Conservation (phyloP, 2,113 vertebrate genomes). For the Mesoclemmys tuberculata region DNA sequence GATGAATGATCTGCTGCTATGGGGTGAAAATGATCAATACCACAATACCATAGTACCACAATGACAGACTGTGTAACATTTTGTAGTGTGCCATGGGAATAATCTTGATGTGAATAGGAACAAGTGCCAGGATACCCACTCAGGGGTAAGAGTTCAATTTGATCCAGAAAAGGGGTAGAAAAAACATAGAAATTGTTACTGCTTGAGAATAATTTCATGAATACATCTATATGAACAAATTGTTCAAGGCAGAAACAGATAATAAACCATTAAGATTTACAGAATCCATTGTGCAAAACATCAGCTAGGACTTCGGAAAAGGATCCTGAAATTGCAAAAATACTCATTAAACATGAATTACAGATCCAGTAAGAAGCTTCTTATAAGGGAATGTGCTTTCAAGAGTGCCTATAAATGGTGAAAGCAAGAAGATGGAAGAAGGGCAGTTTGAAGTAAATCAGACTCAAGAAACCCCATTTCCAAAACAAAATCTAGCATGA, state of each 20-base stretch:
- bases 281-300: not conserved
- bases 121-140: not conserved
- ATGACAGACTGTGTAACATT: not conserved
- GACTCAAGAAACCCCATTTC: not conserved
- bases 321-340: not conserved
- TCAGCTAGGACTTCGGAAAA: not conserved
- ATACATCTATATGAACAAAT: not conserved
- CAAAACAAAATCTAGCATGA: not conserved
- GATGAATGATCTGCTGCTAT: not conserved
- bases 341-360: not conserved
- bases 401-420: not conserved
- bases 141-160: not conserved
- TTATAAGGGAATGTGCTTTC: not conserved
- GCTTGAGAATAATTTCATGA: not conserved
- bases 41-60: not conserved
- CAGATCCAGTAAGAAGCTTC: not conserved
- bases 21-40: not conserved
- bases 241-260: not conserved
- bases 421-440: not conserved
- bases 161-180: not conserved
- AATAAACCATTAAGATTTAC: not conserved
- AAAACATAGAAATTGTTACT: not conserved
- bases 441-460: not conserved
- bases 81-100: not conserved
- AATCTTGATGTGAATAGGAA: not conserved